phyloP scores from a whole-genome alignment of 2,888 invertebrate species.

The Stratiomys singularior region DNA sequence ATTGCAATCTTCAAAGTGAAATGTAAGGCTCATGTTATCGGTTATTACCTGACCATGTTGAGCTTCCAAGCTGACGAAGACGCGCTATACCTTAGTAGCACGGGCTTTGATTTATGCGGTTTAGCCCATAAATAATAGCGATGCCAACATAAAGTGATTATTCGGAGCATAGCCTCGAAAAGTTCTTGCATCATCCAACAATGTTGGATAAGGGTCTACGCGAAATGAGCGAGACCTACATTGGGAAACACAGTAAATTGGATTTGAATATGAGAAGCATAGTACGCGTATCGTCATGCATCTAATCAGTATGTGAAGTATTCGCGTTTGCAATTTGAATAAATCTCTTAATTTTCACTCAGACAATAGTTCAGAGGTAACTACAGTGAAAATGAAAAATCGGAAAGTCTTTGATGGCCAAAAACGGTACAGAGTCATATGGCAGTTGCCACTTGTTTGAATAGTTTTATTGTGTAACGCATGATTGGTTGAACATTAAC shows the following conservation, averaged over 20 bases:
- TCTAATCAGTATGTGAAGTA: too few relatives aligned
- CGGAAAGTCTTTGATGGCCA: too few relatives aligned
- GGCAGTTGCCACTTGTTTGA: too few relatives aligned
- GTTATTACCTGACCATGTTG: conserved; percentile 39
- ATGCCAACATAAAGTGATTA: conserved; percentile 1
- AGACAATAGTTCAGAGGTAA: too few relatives aligned
- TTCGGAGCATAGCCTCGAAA: conserved; percentile 8
- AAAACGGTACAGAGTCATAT: too few relatives aligned
- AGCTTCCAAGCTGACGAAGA: conserved; percentile 22
- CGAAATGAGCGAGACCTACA: background rate
- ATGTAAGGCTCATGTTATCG: conserved; percentile 44
- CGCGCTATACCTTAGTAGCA: background rate
- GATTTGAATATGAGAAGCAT: too few relatives aligned
- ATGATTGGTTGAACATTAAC: too few relatives aligned
- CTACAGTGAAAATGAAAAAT: too few relatives aligned
- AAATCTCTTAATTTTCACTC: too few relatives aligned
- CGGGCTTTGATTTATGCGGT: conserved; percentile 33
- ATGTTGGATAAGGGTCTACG: background rate
- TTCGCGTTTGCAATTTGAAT: too few relatives aligned
- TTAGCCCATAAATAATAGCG: conserved; percentile 31
- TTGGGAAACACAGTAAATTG: background rate
- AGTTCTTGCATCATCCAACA: background rate
- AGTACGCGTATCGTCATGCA: too few relatives aligned
- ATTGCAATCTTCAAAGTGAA: conserved; percentile 47
- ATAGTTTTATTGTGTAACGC: too few relatives aligned